Conservation (phyloP, 1,140 invertebrate species). For the Phocides pigmalion region DNA sequence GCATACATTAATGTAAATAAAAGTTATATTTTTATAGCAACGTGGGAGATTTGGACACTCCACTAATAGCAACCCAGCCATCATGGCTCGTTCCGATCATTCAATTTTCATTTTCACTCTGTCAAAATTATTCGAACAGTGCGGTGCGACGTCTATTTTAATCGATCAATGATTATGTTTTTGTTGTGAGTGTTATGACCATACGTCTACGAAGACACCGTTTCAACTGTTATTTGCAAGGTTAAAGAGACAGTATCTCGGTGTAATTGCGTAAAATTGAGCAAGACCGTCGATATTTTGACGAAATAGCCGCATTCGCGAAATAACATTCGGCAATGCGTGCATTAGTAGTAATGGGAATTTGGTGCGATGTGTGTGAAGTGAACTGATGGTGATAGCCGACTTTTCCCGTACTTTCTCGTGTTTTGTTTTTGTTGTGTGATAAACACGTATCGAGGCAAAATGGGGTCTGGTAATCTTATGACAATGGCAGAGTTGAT, state of each 20-base stretch:
- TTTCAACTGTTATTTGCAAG: constrained; percentile 39
- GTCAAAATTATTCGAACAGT: constrained; percentile 60
- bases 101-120: constrained; percentile 61
- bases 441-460: constrained; percentile 42
- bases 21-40: no score
- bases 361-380: constrained; percentile 37
- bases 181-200: constrained; percentile 76
- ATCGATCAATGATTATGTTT: constrained; percentile 73
- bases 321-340: constrained; percentile 64
- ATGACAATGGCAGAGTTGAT: constrained; percentile 87
- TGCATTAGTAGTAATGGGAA: constrained; percentile 46
- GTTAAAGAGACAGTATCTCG: constrained; percentile 44
- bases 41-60: neutral
- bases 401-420: constrained; percentile 46
- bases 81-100: constrained; percentile 6
- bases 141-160: constrained; percentile 46
- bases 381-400: constrained; percentile 57
- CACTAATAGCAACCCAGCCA: constrained; percentile 9
- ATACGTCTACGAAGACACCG: constrained; percentile 44
- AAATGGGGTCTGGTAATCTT: constrained; percentile 84
- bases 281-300: constrained; percentile 49
- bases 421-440: constrained; percentile 56
- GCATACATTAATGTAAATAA: no score
- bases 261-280: constrained; percentile 53
- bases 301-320: constrained; percentile 57